phyloP scores from a whole-genome alignment of 2,797 vertebrate species.

The Argentina silus region DNA sequence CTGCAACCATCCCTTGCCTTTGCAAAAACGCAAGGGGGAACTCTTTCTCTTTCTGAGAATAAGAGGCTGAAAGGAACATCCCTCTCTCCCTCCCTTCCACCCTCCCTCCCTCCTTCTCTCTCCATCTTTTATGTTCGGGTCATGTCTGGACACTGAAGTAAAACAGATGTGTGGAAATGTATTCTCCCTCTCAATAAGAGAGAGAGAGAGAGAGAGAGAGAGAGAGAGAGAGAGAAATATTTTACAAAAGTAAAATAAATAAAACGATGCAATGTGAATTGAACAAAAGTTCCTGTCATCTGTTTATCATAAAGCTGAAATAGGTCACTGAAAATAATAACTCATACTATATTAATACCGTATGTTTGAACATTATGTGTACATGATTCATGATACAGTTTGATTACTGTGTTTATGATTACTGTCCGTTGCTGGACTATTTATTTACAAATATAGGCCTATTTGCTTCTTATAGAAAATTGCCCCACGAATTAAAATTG shows the following conservation, averaged over 20 bases:
- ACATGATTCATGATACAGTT: background rate
- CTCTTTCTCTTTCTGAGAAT: conserved; percentile 1
- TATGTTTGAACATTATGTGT: background rate
- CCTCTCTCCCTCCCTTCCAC: background rate
- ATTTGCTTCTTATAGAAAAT: too few relatives aligned
- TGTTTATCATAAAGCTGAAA: background rate
- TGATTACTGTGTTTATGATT: background rate
- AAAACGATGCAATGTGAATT: background rate
- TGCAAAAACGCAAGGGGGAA: background rate
- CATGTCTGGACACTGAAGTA: conserved; percentile 50
- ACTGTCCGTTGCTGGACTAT: background rate
- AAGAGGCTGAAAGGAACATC: background rate
- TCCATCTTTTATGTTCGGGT: conserved; percentile 55
- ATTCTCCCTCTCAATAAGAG: conserved; percentile 30
- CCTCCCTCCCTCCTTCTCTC: background rate
- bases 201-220: background rate
- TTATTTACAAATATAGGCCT: too few relatives aligned
- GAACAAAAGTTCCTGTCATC: background rate
- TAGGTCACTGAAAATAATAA: background rate
- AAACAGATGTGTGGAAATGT: conserved; percentile 60
- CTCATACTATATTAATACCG: background rate
- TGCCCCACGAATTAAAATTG: too few relatives aligned
- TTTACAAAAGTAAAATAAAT: background rate
- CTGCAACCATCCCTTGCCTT: too few relatives aligned
- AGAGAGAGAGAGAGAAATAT: background rate